Conservation (phyloP, 2,113 vertebrate species). For the Sinocyclocheilus maitianheensis region DNA sequence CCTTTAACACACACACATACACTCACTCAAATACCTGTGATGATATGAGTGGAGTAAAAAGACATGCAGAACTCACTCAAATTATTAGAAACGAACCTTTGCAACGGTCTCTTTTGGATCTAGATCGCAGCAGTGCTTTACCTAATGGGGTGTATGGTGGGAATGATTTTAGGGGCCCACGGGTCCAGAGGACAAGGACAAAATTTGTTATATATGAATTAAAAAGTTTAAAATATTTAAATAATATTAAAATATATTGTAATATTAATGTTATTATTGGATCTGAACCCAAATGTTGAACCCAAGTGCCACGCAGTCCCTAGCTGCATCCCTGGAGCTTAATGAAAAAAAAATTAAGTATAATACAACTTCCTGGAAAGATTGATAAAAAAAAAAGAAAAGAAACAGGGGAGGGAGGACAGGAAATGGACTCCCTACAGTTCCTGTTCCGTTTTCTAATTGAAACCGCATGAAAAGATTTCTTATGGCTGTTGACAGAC, state of each 20-base stretch:
- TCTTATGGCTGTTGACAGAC: constrained; percentile 66
- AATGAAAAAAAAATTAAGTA: not conserved
- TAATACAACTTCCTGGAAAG: not conserved
- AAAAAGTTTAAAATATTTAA: too few relatives aligned
- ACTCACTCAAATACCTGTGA: not conserved
- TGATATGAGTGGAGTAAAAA: constrained; percentile 5
- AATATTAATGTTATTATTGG: not conserved
- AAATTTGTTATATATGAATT: too few relatives aligned
- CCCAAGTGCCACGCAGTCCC: not conserved
- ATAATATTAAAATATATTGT: not conserved
- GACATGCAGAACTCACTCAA: constrained; percentile 3
- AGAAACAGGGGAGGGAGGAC: constrained; percentile 60
- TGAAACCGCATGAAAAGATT: constrained; percentile 80
- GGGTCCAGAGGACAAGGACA: not conserved
- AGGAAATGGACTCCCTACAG: constrained; percentile 53
- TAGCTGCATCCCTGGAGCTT: not conserved
- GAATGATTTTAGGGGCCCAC: not conserved
- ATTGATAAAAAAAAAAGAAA: constrained; percentile 46
- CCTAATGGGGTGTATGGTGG: not conserved
- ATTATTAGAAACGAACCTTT: not conserved
- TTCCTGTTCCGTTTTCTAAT: constrained; percentile 67
- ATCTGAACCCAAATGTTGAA: not conserved
- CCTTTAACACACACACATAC: not conserved
- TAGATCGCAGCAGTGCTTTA: not conserved
- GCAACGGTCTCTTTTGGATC: not conserved